Evolutionary conservation across 2,797 vertebrate genomes (phyloP).

Genomic region (Cephalopachus bancanus): DNA sequence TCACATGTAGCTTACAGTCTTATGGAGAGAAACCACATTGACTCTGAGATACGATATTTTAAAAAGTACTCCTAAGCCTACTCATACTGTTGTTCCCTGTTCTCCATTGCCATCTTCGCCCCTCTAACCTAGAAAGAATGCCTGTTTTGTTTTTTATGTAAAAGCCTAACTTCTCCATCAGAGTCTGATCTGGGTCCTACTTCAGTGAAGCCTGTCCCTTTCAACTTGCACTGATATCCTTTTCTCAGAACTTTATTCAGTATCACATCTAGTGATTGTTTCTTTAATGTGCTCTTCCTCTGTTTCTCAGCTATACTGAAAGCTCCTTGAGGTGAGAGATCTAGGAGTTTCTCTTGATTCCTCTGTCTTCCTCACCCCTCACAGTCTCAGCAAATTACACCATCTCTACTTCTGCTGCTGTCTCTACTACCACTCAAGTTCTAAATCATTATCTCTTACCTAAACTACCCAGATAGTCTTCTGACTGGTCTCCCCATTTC

Average conservation of each 20-base stretch:
- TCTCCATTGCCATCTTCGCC: not conserved
- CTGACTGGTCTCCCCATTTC: not conserved
- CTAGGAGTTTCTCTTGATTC: not conserved
- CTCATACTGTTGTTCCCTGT: conserved; percentile 4
- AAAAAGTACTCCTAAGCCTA: not conserved
- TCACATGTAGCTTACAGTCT: conserved; percentile 1
- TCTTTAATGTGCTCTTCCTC: conserved; percentile 9
- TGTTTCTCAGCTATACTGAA: not conserved
- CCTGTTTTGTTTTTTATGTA: conserved; percentile 51
- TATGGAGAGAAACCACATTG: conserved; percentile 14
- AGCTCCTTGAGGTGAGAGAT: not conserved
- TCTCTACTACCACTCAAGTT: not conserved
- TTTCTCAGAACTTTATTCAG: conserved; percentile 37
- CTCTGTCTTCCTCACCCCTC: not conserved
- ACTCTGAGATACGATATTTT: conserved; percentile 17
- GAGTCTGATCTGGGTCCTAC: conserved; percentile 17
- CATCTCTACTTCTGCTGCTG: not conserved
- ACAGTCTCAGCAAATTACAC: not conserved
- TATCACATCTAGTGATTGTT: conserved; percentile 31
- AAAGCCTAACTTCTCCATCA: conserved; percentile 32
- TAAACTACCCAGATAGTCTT: not conserved
- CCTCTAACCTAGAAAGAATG: conserved; percentile 47
- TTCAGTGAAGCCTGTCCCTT: not conserved
- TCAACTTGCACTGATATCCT: not conserved
- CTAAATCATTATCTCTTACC: not conserved